Evolutionary conservation across 2,113 vertebrate genomes (phyloP), one percentile per base, ranked within the genome.

Genomic region (Cacatua alba): DNA sequence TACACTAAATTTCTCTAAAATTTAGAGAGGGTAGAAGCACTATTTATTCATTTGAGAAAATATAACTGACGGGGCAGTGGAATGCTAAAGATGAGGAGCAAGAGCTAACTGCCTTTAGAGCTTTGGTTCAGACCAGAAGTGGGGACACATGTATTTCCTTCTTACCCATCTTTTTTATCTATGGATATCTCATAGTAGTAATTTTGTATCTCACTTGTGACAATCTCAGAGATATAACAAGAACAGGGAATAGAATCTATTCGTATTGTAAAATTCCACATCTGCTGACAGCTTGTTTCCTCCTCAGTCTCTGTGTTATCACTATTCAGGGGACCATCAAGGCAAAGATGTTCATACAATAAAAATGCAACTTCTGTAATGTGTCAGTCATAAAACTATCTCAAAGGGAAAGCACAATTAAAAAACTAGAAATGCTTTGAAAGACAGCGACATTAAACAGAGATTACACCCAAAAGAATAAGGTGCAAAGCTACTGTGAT

Each of bases 251-350:
- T 67, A 49, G 44, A 75, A 46, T 37, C 44, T 65, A 65, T 46
- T 78, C n/a, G 33, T 17, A 70, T 5, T 71, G 64, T 75, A 69
- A 86, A 69, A 44, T 91, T 89, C 92, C 89, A 87, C 39, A 33
- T 91, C 37, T 92, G 64, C 82, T 90, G 93, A 93, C 94, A 92
- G 55, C 63, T 95, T 63, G 31, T 88, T 95, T 94, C 88, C 44
- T 79, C 39, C 39, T 82, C 78, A 13, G 31, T 78, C 49, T 80
- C 74, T 82, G 17, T 65, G 37, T 91, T 82, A 88, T 26, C 85
- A 16, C 44, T 72, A 4, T 78, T 75, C 7, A 0, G 80, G 43
- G 33, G 41, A 78, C 75, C 48, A 31, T 70, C 79, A 86, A 55
- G 51, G 67, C 63, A 86, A 90, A 88, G 43, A 78, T 60, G 46